phyloP scores from a whole-genome alignment of 2,797 vertebrate genomes.

The Mus spretus region DNA sequence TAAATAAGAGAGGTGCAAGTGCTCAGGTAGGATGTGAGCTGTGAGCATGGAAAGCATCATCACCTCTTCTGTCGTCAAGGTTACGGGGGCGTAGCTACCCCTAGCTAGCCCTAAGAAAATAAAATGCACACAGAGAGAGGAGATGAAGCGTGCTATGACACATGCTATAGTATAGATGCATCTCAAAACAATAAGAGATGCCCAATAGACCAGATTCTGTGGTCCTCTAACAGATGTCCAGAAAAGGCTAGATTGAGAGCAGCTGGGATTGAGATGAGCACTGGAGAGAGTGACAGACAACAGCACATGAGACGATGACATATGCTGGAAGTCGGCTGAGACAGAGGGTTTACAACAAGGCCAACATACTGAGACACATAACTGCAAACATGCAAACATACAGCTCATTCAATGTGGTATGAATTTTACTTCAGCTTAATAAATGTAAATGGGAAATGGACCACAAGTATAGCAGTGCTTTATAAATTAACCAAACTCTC shows the following conservation, averaged over 20 bases:
- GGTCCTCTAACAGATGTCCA: not conserved
- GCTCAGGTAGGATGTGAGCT: not conserved
- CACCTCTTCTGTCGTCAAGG: not conserved
- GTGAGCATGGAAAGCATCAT: not conserved
- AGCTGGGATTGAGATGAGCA: rapidly evolving
- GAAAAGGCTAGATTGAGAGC: not conserved
- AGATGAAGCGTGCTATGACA: not conserved
- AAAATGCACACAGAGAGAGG: not conserved
- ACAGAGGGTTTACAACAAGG: not conserved
- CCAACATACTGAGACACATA: not conserved
- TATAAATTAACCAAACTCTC: not conserved
- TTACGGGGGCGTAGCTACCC: not conserved
- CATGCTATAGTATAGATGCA: not conserved
- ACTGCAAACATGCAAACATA: not conserved
- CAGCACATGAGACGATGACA: not conserved
- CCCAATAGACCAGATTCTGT: not conserved
- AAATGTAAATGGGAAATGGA: not conserved
- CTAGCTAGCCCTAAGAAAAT: not conserved
- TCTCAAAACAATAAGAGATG: not conserved
- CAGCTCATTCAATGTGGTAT: not conserved
- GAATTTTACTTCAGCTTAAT: not conserved
- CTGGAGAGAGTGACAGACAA: not conserved
- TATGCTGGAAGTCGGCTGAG: not conserved
- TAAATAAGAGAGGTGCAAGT: not conserved
- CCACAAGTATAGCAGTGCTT: no score